phyloP scores from a whole-genome alignment of 1,140 invertebrate species.

The Rhyacophila brunnea region DNA sequence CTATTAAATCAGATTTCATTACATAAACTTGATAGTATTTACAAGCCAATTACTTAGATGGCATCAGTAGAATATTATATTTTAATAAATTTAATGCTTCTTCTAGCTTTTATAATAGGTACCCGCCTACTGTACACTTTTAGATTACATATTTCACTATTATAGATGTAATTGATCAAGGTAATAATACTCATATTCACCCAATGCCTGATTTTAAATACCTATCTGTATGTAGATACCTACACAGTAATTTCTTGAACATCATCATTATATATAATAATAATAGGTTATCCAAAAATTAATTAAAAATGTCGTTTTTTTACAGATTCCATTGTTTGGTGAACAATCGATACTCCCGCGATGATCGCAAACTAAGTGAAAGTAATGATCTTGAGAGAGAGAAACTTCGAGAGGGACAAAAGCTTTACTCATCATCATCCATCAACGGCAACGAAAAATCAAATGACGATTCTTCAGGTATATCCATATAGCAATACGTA shows the following conservation, averaged over 20 bases:
- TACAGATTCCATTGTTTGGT: constrained; percentile 50
- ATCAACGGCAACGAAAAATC: constrained; percentile 55
- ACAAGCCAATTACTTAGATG: too few species aligned
- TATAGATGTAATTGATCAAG: too few species aligned
- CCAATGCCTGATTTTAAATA: too few species aligned
- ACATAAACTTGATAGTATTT: too few species aligned
- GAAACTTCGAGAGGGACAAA: constrained; percentile 52
- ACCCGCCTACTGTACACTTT: too few species aligned
- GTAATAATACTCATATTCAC: too few species aligned
- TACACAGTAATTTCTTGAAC: neutral
- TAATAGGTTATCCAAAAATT: constrained; percentile 5
- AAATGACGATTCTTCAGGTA: constrained; percentile 55
- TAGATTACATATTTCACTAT: too few species aligned
- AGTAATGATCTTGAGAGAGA: constrained; percentile 53
- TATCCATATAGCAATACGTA: constrained; percentile 1
- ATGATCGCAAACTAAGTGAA: constrained; percentile 52
- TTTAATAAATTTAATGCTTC: too few species aligned
- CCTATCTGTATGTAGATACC: neutral
- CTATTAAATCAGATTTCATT: too few species aligned
- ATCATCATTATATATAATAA: too few species aligned
- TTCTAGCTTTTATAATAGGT: too few species aligned
- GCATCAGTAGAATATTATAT: too few species aligned
- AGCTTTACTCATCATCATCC: constrained; percentile 52
- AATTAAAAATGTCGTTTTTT: constrained; percentile 11
- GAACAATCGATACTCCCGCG: constrained; percentile 46